Evolutionary conservation across 2,797 vertebrate species (phyloP), one percentile per base, ranked within the genome.

Genomic region (Argentina silus): DNA sequence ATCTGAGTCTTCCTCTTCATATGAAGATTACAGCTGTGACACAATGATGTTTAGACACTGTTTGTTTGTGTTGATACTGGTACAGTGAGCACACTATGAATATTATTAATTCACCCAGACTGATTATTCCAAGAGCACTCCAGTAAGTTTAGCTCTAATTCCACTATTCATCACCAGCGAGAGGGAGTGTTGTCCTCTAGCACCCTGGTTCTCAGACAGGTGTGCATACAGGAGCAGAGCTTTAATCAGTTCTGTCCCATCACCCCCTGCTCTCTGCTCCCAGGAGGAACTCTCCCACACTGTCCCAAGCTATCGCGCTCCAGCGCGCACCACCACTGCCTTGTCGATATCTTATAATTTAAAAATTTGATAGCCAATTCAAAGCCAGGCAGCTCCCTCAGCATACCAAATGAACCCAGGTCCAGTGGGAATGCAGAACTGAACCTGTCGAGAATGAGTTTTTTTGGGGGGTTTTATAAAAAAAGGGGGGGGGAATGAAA

Each of bases 271-370:
- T 78, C 64, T 27, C 56, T 1, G 6, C 59, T 77, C 82, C 55
- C 80, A 10, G 0, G 79, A 83, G 61, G 66, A 69, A 42, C 61
- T 11, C 47, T 19, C 60, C 11, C 66, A 21, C 57, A 0, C 19
- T 43, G 23, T 27, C 27, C 27, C n/a, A 17, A 3, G 63, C 64
- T 63, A 7, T 76, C 42, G 65, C 67, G 69, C 73, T 69, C 70
- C 67, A 6, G 36, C 44, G 15, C n/a, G 9, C 78, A 67, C 42
- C 76, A 21, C 77, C 9, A 68, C 86, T 85, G 76, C 82, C 87
- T 85, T 87, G 90, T 93, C 91, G 90, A 93, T 93, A 93, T 85
- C 82, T 85, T 88, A 90, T 90, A 90, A 93, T 88, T 87, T 90
- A 89, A 90, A 90, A 90, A 87, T 87, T 76, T 89, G 89, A 91